These are phyloP conservation scores for Chrysolina americana DNA, from an alignment of 2,888 invertebrate species.

Conservation along the genomic window DNA sequence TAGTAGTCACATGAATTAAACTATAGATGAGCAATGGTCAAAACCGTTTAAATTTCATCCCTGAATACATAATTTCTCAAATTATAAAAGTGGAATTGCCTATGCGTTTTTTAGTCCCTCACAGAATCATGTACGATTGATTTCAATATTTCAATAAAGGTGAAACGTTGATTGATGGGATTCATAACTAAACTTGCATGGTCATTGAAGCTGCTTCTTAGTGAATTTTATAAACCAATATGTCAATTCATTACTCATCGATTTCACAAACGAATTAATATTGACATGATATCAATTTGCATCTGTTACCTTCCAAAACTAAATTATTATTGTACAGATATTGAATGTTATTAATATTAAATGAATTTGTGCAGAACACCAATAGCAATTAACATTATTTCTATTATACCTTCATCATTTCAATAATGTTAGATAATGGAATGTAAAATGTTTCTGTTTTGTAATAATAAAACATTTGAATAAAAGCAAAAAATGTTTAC, in stretches of 20 bases:
- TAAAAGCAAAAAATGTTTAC: slow-evolving; percentile 61
- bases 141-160: neutral
- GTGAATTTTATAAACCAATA: neutral
- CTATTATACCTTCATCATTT: slow-evolving; percentile 33
- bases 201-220: neutral
- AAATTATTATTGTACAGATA: slow-evolving; percentile 50
- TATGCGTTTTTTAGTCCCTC: too few relatives aligned
- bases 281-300: neutral
- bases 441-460: slow-evolving; percentile 65
- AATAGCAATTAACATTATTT: slow-evolving; percentile 59
- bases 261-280: neutral
- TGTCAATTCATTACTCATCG: slow-evolving; percentile 21
- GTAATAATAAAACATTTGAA: slow-evolving; percentile 59
- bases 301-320: slow-evolving; percentile 45
- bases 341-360: slow-evolving; percentile 63
- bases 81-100: too few relatives aligned
- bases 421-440: slow-evolving; percentile 66
- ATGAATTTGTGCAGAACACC: slow-evolving; percentile 70
- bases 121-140: too few relatives aligned
- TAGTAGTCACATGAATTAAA: too few relatives aligned
- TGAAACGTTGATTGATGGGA: neutral
- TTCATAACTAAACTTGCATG: neutral
- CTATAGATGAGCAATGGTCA: too few relatives aligned
- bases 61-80: too few relatives aligned
- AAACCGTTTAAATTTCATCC: too few relatives aligned